Evolutionary conservation across 92 coral and sea anemone genomes (phyloP).

Genomic region (Parazoanthus darwini): DNA sequence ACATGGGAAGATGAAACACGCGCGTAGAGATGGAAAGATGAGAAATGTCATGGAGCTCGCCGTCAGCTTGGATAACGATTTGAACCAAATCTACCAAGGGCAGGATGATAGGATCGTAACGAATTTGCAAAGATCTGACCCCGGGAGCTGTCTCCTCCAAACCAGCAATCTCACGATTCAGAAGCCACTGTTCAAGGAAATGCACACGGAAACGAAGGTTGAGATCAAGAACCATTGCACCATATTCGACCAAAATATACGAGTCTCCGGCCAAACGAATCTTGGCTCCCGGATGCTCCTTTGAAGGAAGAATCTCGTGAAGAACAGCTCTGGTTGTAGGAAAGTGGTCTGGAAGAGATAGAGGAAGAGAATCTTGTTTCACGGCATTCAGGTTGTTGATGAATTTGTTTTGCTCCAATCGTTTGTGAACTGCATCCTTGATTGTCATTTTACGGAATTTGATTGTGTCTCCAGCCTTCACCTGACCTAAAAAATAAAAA

Average conservation of each 20-base stretch:
- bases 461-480: conserved; percentile 56
- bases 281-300: conserved; percentile 51
- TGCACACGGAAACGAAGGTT: conserved; percentile 68
- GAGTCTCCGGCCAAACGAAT: conserved; percentile 72
- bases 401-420: conserved; percentile 46
- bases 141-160: conserved; percentile 76
- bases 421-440: conserved; percentile 50
- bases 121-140: conserved; percentile 66
- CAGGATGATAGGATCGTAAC: conserved; percentile 54
- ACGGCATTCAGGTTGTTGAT: conserved; percentile 36
- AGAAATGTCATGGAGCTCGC: conserved; percentile 51
- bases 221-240: conserved; percentile 66
- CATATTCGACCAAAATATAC: conserved; percentile 60
- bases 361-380: background rate
- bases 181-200: conserved; percentile 57
- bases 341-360: background rate
- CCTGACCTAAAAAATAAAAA: conserved; percentile 39
- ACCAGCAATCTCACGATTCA: conserved; percentile 43
- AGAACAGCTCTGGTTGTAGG: conserved; percentile 53
- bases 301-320: conserved; percentile 37
- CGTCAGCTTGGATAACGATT: conserved; percentile 44
- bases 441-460: conserved; percentile 56
- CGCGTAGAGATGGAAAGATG: conserved; percentile 53
- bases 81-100: conserved; percentile 50
- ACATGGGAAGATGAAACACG: conserved; percentile 63